Percentiles rank a stretch among this genome's conserved stretches.
phyloP scores from a whole-genome alignment of 2,113 vertebrate species.

The Pseudonaja textilis region DNA sequence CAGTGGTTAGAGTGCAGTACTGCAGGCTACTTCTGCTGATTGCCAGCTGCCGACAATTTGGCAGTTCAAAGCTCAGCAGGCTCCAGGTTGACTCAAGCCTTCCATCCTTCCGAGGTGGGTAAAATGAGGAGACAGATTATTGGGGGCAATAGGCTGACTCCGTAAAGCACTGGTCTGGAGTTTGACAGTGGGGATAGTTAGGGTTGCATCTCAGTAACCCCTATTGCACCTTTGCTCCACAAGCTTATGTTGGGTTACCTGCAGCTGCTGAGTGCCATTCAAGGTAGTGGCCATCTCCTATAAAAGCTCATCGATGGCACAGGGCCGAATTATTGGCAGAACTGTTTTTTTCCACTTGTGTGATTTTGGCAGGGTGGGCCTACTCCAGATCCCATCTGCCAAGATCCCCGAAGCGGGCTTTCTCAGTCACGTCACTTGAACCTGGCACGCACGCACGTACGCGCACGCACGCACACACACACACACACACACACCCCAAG shows the following conservation, averaged over 20 bases:
- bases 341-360: not conserved
- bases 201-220: not conserved
- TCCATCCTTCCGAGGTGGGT: too few relatives aligned
- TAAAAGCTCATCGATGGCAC: not conserved
- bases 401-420: not conserved
- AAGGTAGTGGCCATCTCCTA: not conserved
- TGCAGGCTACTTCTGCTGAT: too few relatives aligned
- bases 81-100: too few relatives aligned
- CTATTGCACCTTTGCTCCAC: not conserved
- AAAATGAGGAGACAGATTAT: too few relatives aligned
- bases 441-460: not conserved
- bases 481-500: not conserved
- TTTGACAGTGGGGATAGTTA: not conserved
- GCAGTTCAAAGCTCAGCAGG: too few relatives aligned
- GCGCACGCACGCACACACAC: not conserved
- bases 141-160: too few relatives aligned
- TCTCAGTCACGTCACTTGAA: not conserved
- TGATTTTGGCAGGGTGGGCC: not conserved
- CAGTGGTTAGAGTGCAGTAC: too few relatives aligned
- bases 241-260: not conserved
- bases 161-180: not conserved
- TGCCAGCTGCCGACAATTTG: too few relatives aligned
- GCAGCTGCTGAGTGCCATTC: not conserved
- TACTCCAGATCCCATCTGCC: not conserved
- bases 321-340: not conserved